Conservation (phyloP, 2,797 vertebrate genomes). For the Tokudaia tokunoshimensis region DNA sequence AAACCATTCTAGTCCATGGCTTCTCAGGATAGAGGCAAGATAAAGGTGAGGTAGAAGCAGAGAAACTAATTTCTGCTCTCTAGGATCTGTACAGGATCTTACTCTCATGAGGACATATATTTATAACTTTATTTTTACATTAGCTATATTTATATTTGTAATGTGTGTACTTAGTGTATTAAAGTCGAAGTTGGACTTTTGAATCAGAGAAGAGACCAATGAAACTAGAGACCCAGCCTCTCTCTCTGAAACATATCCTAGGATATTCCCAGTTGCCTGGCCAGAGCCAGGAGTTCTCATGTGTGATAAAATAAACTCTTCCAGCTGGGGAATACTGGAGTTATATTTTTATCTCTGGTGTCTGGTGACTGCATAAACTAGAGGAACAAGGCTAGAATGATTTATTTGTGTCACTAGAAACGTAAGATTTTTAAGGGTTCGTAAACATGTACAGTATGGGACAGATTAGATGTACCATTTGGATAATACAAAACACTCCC, state of each 20-base stretch:
- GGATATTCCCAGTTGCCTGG: slow-evolving; percentile 1
- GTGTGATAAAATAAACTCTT: slow-evolving; percentile 72
- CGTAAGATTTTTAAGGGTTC: slow-evolving; percentile 40
- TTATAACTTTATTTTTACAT: neutral
- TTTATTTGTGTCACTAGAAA: slow-evolving; percentile 71
- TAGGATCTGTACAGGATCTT: neutral
- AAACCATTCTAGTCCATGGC: neutral
- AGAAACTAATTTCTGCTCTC: neutral
- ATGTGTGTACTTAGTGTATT: neutral
- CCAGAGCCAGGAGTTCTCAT: slow-evolving; percentile 62
- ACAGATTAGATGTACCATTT: slow-evolving; percentile 68
- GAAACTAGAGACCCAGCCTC: neutral
- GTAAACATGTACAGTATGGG: slow-evolving; percentile 57
- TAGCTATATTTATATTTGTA: neutral
- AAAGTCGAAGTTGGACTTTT: slow-evolving; percentile 30
- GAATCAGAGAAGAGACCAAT: neutral
- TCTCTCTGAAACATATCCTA: neutral
- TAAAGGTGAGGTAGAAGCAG: neutral
- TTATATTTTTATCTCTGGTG: slow-evolving; percentile 69
- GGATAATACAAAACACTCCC: slow-evolving; percentile 63
- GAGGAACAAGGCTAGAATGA: slow-evolving; percentile 25
- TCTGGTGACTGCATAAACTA: slow-evolving; percentile 32
- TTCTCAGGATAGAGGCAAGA: too few relatives aligned
- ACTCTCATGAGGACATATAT: neutral
- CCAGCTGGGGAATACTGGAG: slow-evolving; percentile 50